phyloP scores from a whole-genome alignment of 2,113 vertebrate genomes.

The Dermatemys mawii region DNA sequence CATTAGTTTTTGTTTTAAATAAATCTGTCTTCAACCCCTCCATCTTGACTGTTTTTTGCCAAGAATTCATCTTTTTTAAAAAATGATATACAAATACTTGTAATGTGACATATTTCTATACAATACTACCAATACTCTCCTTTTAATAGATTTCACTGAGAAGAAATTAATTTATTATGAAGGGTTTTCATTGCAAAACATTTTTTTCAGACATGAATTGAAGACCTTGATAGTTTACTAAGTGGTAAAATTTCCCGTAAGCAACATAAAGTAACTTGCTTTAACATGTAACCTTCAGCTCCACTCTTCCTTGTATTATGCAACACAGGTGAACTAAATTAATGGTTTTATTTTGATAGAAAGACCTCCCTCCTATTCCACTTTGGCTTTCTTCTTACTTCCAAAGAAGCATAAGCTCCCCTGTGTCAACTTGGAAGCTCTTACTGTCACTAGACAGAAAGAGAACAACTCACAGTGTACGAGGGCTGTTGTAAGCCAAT shows the following conservation, averaged over 20 bases:
- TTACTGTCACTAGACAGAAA: slow-evolving; percentile 80
- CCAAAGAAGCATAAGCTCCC: slow-evolving; percentile 68
- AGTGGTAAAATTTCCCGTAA: slow-evolving; percentile 57
- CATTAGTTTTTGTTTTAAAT: not conserved
- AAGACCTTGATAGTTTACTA: slow-evolving; percentile 46
- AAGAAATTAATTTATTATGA: slow-evolving; percentile 24
- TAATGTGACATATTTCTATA: not conserved
- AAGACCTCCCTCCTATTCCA: slow-evolving; percentile 57
- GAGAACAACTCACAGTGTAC: slow-evolving; percentile 71
- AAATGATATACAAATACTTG: not conserved
- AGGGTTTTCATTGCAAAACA: not conserved
- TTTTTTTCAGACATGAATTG: not conserved
- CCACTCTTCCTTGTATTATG: slow-evolving; percentile 46
- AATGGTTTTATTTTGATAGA: slow-evolving; percentile 80
- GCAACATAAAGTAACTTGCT: slow-evolving; percentile 53
- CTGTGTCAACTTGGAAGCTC: slow-evolving; percentile 78
- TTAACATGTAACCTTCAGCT: slow-evolving; percentile 51
- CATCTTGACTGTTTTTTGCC: slow-evolving; percentile 7
- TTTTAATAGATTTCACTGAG: slow-evolving; percentile 37
- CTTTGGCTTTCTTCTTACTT: slow-evolving; percentile 78
- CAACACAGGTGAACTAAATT: slow-evolving; percentile 60
- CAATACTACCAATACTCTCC: not conserved
- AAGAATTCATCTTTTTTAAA: not conserved
- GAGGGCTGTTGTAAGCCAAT: slow-evolving; percentile 74
- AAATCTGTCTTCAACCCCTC: not conserved